Evolutionary conservation across 1,140 invertebrate genomes (phyloP), one percentile per base, ranked within the genome.

Genomic region (Spodoptera litura): DNA sequence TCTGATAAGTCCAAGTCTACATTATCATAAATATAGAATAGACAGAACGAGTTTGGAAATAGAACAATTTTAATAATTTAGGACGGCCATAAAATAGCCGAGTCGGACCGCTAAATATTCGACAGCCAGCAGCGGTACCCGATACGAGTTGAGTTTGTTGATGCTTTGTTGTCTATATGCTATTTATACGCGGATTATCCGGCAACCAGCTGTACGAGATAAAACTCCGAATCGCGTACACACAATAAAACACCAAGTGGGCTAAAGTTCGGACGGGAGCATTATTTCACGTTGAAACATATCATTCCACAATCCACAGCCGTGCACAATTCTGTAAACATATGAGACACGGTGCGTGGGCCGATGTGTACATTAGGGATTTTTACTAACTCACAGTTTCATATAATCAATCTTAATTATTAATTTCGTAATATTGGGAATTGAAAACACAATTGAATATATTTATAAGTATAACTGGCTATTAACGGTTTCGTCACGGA

Each of bases 121-220:
- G 88, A 91, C 89, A 89, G 85, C 83, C 64, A 83, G 53, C 72
- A 81, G 61, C 83, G 72, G 85, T 81, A 83, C 82, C 68, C 82
- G 81, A 79, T 79, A 74, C 74, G 81, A 76, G 68, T 79, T 80
- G 66, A 81, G 84, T 83, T 87, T 89, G 85, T 91, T 90, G 89
- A 90, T 83, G 85, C 83, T 89, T 90, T 87, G 88, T 90, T 92
- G 86, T 91, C 88, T 89, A 87, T 86, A 79, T 62, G 86, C 92
- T 94, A 94, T 94, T 93, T 91, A 88, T 93, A 93, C 75, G 52
- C 85, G 79, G 81, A 88, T 93, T 90, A 93, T 92, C 82, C 88
- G 81, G 91, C 92, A 94, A 94, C 77, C 92, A 93, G 85, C 93
- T 94, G 86, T 93, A 94, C 81, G 88, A 82, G 84, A 89, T 93